Evolutionary conservation across 2,888 invertebrate species (phyloP).

Genomic region (Rotaria sp.): DNA sequence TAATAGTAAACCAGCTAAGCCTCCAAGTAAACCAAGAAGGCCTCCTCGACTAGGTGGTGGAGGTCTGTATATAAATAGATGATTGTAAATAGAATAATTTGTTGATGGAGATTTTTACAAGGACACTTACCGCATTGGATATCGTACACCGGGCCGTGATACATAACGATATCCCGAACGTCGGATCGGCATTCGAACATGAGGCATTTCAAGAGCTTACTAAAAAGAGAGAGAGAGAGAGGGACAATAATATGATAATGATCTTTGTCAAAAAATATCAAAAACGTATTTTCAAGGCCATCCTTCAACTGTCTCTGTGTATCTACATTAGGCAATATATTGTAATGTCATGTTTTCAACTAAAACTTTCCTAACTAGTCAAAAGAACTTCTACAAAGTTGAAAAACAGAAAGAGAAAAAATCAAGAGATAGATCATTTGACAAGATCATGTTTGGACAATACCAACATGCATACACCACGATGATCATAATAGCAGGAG

Average conservation of each 20-base stretch:
- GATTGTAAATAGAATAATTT: neutral
- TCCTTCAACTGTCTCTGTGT: neutral
- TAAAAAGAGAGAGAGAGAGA: neutral
- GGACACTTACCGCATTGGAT: neutral
- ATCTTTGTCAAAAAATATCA: neutral
- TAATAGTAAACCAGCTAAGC: neutral
- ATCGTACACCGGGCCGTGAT: neutral
- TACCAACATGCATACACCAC: neutral
- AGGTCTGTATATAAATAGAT: neutral
- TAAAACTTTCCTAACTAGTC: neutral
- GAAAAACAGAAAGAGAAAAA: neutral
- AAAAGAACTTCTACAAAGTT: neutral
- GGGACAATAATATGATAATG: neutral
- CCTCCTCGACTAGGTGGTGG: neutral
- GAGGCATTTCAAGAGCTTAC: slow-evolving; percentile 16
- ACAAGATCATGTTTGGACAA: neutral
- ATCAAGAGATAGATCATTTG: neutral
- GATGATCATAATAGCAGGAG: neutral
- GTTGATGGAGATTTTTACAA: neutral
- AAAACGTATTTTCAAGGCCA: neutral
- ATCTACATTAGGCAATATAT: neutral
- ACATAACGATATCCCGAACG: neutral
- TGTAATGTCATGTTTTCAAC: too few species aligned
- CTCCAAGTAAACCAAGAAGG: neutral
- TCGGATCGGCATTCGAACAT: neutral